Evolutionary conservation across 2,797 vertebrate species (phyloP), one percentile per base, ranked within the genome.

Genomic region (Diplodus puntazzo): DNA sequence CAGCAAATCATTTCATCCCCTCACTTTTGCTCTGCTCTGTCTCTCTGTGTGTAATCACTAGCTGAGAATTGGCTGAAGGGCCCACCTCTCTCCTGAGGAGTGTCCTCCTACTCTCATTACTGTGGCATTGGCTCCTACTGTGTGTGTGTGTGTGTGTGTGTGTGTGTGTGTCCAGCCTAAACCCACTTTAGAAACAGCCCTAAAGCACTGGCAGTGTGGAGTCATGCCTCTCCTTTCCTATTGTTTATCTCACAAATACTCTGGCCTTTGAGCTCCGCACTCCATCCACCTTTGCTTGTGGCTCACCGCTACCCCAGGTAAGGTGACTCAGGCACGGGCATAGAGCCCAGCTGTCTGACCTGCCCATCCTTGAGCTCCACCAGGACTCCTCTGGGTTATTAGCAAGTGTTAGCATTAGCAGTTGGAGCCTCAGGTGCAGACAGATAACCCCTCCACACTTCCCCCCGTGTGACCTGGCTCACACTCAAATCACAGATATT

Each of bases 61-160:
- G 77, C 88, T 85, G 75, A 79, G 84, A 88, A 84, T 88, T 90
- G 83, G 91, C 91, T 92, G 86, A 89, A 93, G 88, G 88, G 78
- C 84, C 86, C 42, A 73, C 25, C 62, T 80, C 87, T 90, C 93
- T 92, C 93, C 81, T 82, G 89, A 92, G 93, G 82, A 87, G 89
- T 89, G 92, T 93, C 92, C 92, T 94, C 88, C 82, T 94, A 83
- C 88, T 92, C 92, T 93, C 92, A 93, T 92, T 93, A 89, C 80
- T 84, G 77, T 82, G 81, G 77, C 83, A 42, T 4, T 71, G 75
- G 73, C 80, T 84, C 72, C 60, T 49, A 20, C 57, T 75, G 66
- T 66, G 39, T 76, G 75, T 27, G 60, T 77, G 54, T 59, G 68
- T 64, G 63, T 49, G 64, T 59, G 21, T 68, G 43, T 62, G 62